Evolutionary conservation across 1,140 invertebrate genomes (phyloP).

Genomic region (Halesus radiatus): DNA sequence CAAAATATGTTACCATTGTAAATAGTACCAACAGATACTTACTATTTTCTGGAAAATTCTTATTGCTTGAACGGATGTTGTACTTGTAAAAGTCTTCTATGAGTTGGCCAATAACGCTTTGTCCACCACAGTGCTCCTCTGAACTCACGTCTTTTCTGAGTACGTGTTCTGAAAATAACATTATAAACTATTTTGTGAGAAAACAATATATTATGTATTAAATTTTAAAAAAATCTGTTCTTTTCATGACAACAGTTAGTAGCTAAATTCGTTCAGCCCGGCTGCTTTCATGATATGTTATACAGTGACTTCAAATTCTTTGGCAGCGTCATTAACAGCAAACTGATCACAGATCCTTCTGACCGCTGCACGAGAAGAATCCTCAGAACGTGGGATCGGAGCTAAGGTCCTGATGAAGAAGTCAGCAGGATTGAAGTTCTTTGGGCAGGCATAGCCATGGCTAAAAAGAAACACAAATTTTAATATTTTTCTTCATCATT

Average conservation of each 20-base stretch:
- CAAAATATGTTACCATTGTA: no score
- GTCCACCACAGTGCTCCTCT: constrained; percentile 74
- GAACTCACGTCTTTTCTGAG: constrained; percentile 59
- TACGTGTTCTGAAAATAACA: constrained; percentile 39
- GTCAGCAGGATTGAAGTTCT: constrained; percentile 93
- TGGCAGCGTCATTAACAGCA: constrained; percentile 80
- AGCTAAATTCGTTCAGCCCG: constrained; percentile 61
- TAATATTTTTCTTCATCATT: no score
- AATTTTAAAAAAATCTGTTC: not conserved
- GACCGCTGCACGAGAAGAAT: constrained; percentile 74
- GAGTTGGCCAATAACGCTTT: constrained; percentile 78
- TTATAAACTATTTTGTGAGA: not conserved
- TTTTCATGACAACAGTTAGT: constrained; percentile 31
- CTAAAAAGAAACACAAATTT: constrained; percentile 71
- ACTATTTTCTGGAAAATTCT: constrained; percentile 85
- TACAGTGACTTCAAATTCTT: constrained; percentile 80
- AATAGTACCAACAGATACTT: no score
- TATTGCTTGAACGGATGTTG: constrained; percentile 79
- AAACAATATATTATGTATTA: not conserved
- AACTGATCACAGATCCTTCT: constrained; percentile 84
- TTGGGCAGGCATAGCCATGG: constrained; percentile 82
- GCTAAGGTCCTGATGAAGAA: constrained; percentile 91
- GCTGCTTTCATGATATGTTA: constrained; percentile 73
- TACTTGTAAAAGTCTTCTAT: constrained; percentile 78
- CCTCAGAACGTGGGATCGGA: constrained; percentile 82